Percentiles rank a stretch among this genome's conserved stretches.
Evolutionary conservation across 2,888 invertebrate genomes (phyloP).

Genomic region (Dermolepida albohirtum): DNA sequence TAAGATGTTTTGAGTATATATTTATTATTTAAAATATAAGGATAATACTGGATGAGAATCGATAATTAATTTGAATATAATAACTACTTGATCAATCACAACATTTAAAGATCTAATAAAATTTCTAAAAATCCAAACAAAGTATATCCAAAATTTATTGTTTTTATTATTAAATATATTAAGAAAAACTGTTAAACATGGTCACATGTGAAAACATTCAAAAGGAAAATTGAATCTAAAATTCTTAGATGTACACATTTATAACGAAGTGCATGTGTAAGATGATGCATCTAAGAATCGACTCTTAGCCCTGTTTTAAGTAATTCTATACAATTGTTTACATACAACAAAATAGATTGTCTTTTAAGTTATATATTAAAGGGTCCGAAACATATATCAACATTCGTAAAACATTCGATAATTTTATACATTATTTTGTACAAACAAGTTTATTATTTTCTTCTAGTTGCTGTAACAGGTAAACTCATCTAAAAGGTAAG

Average conservation of each 20-base stretch:
- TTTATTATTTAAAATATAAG: no score
- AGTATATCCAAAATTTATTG: constrained; percentile 24
- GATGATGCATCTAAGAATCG: constrained; percentile 18
- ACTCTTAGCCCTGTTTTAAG: constrained; percentile 17
- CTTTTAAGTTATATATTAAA: constrained; percentile 40
- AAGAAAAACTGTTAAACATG: constrained; percentile 41
- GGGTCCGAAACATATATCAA: constrained; percentile 39
- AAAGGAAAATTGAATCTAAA: constrained; percentile 21
- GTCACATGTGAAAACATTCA: constrained; percentile 37
- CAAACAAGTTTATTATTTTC: constrained; percentile 38
- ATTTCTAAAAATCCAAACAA: constrained; percentile 32
- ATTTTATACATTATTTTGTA: constrained; percentile 42
- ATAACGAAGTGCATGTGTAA: not conserved
- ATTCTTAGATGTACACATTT: constrained; percentile 19
- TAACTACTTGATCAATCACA: constrained; percentile 28
- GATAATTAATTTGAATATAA: not conserved
- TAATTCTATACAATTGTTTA: constrained; percentile 35
- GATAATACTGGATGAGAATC: not conserved
- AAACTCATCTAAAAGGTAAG: constrained; percentile 38
- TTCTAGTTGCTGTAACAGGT: constrained; percentile 12
- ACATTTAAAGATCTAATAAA: constrained; percentile 36
- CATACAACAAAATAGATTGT: constrained; percentile 42
- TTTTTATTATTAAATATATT: constrained; percentile 23
- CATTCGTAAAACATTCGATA: constrained; percentile 43
- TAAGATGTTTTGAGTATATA: not conserved